These are phyloP conservation scores for Lamprotornis superbus DNA, from an alignment of 2,113 vertebrate species.

Conservation along the genomic window DNA sequence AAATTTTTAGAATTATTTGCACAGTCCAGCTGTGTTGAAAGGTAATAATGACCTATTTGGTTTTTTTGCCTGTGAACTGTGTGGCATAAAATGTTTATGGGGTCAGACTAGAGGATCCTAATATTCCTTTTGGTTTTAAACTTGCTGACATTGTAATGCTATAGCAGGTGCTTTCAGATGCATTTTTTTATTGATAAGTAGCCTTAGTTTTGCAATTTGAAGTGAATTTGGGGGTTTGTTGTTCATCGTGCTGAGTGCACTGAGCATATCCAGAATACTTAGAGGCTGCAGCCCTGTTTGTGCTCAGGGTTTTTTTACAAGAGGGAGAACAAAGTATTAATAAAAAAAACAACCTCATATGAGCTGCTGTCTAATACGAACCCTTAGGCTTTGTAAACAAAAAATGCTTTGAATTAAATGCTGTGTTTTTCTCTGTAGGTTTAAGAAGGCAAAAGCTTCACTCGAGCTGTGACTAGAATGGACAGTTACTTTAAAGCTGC, in stretches of 20 bases:
- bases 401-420: neutral
- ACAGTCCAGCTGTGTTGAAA: neutral
- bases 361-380: neutral
- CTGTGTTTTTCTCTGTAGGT: slow-evolving; percentile 51
- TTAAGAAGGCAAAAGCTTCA: slow-evolving; percentile 30
- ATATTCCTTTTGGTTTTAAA: neutral
- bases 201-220: neutral
- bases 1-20: neutral
- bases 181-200: neutral
- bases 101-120: neutral
- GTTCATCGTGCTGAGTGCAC: neutral
- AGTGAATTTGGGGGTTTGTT: neutral
- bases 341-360: neutral
- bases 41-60: fast-evolving
- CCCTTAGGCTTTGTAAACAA: neutral
- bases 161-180: neutral
- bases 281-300: neutral
- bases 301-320: neutral
- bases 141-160: neutral
- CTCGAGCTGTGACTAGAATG: slow-evolving; percentile 77
- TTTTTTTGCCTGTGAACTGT: neutral
- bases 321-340: neutral
- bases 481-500: slow-evolving; percentile 97
- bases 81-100: neutral
- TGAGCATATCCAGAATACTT: neutral